Percentiles rank a stretch among this genome's conserved stretches.
These are phyloP conservation scores for Macrostomum lignano DNA, from an alignment of 1,140 invertebrate genomes.

Conservation along the genomic window DNA sequence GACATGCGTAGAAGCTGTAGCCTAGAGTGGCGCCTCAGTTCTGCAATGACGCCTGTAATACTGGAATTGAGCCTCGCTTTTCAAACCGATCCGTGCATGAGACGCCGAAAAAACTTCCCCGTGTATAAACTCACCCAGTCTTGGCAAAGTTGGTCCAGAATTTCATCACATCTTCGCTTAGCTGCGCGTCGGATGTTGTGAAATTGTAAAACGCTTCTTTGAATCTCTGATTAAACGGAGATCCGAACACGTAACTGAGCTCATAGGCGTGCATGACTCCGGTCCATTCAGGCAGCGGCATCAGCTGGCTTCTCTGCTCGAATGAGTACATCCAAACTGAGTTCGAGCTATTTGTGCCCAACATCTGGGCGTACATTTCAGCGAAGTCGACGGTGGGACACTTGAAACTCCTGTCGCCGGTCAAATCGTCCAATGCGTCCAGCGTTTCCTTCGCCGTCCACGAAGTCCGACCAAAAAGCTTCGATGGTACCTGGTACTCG, in stretches of 20 bases:
- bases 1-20: too few relatives aligned
- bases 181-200: background rate
- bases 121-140: background rate
- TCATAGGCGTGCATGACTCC: conserved; percentile 2
- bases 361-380: too few relatives aligned
- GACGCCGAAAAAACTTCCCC: too few relatives aligned
- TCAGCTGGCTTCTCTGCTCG: background rate
- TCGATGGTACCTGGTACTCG: background rate
- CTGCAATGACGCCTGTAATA: too few relatives aligned
- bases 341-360: too few relatives aligned
- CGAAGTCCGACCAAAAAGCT: background rate
- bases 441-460: background rate
- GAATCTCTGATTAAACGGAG: background rate
- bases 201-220: background rate
- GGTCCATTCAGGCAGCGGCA: background rate
- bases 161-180: background rate
- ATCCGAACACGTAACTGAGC: background rate
- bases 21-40: too few relatives aligned
- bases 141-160: conserved; percentile 2
- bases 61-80: too few relatives aligned
- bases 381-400: background rate
- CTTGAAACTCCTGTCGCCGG: background rate
- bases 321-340: conserved; percentile 1
- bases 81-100: too few relatives aligned
- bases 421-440: background rate